These are phyloP conservation scores for Bellardia bayeri DNA, from an alignment of 2,888 invertebrate genomes.

Conservation along the genomic window DNA sequence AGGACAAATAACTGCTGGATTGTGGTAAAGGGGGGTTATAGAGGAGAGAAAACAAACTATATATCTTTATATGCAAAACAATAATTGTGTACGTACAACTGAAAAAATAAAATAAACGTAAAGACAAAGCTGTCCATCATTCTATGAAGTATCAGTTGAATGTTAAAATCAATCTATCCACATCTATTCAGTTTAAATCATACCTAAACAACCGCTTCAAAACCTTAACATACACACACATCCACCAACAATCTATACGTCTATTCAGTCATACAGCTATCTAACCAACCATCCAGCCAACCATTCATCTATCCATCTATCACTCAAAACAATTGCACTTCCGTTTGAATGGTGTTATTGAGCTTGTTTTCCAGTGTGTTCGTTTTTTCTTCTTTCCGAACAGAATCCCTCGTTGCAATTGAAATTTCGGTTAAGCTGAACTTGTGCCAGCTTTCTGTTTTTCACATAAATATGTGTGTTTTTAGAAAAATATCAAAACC, in stretches of 20 bases:
- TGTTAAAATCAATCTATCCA: conserved; percentile 66
- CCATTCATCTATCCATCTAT: conserved; percentile 51
- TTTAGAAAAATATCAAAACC: conserved; percentile 16
- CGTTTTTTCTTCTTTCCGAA: conserved; percentile 33
- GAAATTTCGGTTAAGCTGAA: conserved; percentile 31
- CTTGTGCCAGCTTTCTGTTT: conserved; percentile 11
- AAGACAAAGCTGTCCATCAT: conserved; percentile 65
- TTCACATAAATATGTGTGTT: neutral
- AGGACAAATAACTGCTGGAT: neutral
- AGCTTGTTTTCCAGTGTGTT: conserved; percentile 35
- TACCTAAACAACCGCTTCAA: conserved; percentile 25
- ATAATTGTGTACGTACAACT: conserved; percentile 15
- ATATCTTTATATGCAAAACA: conserved; percentile 57
- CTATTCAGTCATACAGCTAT: conserved; percentile 23
- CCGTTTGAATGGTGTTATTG: conserved; percentile 71
- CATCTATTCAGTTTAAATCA: conserved; percentile 54
- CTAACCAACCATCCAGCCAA: conserved; percentile 15
- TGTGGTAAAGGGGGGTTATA: neutral
- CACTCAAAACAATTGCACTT: conserved; percentile 71
- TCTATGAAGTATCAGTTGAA: conserved; percentile 63
- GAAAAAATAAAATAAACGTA: conserved; percentile 5
- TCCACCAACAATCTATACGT: conserved; percentile 26
- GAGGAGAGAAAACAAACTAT: conserved; percentile 13
- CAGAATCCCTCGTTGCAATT: conserved; percentile 67
- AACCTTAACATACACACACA: neutral